Percentiles rank a stretch among this genome's conserved stretches.
Evolutionary conservation across 1,140 invertebrate genomes (phyloP).

Genomic region (Drosophila lini): DNA sequence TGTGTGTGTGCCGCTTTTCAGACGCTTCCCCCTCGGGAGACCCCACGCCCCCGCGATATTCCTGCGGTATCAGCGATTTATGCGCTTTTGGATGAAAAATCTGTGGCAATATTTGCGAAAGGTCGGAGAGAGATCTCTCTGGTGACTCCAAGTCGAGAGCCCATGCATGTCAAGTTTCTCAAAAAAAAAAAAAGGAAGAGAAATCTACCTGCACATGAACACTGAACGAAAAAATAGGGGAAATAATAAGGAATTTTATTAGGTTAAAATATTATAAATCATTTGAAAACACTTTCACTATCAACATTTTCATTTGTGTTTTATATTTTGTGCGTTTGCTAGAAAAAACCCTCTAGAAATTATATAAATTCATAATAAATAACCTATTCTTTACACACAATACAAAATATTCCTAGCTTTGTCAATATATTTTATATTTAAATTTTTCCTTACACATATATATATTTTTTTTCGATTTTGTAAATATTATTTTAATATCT

Average conservation of each 20-base stretch:
- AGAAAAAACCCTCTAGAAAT: no score
- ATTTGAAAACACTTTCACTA: not conserved
- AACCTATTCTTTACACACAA: not conserved
- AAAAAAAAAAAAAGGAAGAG: not conserved
- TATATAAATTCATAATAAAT: no score
- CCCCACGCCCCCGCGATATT: slow-evolving; percentile 39
- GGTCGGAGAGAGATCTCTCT: slow-evolving; percentile 29
- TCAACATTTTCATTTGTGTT: not conserved
- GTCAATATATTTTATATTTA: not conserved
- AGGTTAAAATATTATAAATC: not conserved
- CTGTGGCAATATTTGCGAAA: slow-evolving; percentile 74
- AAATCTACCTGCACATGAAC: not conserved
- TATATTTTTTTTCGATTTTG: not conserved
- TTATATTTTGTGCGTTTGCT: no score
- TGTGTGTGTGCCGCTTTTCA: slow-evolving; percentile 7
- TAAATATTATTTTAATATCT: not conserved
- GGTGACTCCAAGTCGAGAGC: slow-evolving; percentile 39
- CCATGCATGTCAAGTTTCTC: slow-evolving; percentile 48
- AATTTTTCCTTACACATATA: no score
- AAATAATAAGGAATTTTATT: no score
- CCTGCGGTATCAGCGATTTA: slow-evolving; percentile 79
- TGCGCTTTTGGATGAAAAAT: slow-evolving; percentile 82
- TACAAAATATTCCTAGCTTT: not conserved
- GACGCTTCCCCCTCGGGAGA: slow-evolving; percentile 5
- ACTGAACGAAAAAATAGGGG: not conserved